Base-by-base conservation (phyloP, 2,113 vertebrate species). In the Melospiza georgiana region DNA sequence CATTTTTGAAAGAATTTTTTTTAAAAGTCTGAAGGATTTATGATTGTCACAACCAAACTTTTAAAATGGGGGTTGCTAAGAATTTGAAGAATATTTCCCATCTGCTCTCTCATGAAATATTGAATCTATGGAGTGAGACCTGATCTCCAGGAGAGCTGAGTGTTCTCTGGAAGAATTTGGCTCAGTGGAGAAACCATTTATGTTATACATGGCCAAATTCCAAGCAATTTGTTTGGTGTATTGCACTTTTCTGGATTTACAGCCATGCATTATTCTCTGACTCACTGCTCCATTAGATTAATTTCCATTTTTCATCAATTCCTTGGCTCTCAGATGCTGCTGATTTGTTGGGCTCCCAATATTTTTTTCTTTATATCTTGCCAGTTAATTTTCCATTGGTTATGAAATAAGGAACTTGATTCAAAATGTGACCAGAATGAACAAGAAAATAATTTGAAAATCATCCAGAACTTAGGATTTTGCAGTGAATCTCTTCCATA, bases 231-330 rank as follows among this genome's bases (percentile, higher is more conserved):
- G 18, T 78, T 93, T 4, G 6, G 18, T 48, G 21, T 49, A 44
- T 49, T 82, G 81, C 82, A 85, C 21, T 61, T 91, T 72, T 75
- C 74, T 72, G 71, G 66, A 33, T n/a, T 94, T 65, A 16, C 4
- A 1, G 15, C 55, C 33, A 6, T 49, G 25, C 44, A 23, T 61
- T 58, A 62, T 73, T 87, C 66, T 43, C 82, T 85, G 67, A 62
- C 49, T 90, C 27, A 11, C 23, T 33, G n/a, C 46, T 92, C 63
- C 89, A 25, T 90, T 81, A 75, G 44, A 30, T 71, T 61, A 49
- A 80, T 95, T 96, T 79, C 48, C 16, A 22, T 87, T 92, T 92
- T 48, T 59, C 63, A 74, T 86, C 81, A 84, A 27, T 85, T 92
- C 80, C 63, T 92, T 92, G 91, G 76, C 94, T 90, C 27, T 22